Percentiles rank a stretch among this genome's conserved stretches.
Evolutionary conservation across 1,140 invertebrate species (phyloP).

Genomic region (Diabrotica virgifera): DNA sequence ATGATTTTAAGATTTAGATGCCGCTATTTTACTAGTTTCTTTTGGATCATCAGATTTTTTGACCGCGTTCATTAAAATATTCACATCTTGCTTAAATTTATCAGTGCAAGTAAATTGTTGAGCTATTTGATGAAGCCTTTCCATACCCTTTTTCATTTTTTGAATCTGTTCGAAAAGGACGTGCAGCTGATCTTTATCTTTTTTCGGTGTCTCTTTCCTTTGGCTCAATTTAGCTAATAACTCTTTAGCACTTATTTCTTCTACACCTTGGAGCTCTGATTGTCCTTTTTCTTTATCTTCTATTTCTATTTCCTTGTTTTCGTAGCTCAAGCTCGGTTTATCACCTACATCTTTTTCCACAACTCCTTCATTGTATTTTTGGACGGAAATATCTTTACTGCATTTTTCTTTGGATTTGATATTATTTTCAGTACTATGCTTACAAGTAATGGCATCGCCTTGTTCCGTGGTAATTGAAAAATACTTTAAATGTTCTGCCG

Average conservation of each 20-base stretch:
- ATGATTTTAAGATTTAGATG: neutral
- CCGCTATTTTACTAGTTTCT: neutral
- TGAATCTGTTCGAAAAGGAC: constrained; percentile 31
- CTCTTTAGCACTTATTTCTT: constrained; percentile 19
- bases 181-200: constrained; percentile 27
- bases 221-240: constrained; percentile 22
- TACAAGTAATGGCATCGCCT: constrained; percentile 29
- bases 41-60: neutral
- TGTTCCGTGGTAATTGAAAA: constrained; percentile 29
- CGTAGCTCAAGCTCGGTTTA: constrained; percentile 7
- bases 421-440: constrained; percentile 19
- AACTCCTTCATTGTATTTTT: constrained; percentile 9
- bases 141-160: constrained; percentile 36
- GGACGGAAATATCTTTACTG: neutral
- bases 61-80: constrained; percentile 29
- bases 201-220: constrained; percentile 14
- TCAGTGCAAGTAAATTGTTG: constrained; percentile 33
- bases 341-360: neutral
- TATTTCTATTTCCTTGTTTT: neutral
- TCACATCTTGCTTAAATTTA: constrained; percentile 31
- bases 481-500: constrained; percentile 5
- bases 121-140: constrained; percentile 32
- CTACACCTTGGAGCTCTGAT: neutral
- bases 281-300: constrained; percentile 1
- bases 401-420: constrained; percentile 11